phyloP scores from a whole-genome alignment of 2,888 invertebrate species.

The Scaeva pyrastri region DNA sequence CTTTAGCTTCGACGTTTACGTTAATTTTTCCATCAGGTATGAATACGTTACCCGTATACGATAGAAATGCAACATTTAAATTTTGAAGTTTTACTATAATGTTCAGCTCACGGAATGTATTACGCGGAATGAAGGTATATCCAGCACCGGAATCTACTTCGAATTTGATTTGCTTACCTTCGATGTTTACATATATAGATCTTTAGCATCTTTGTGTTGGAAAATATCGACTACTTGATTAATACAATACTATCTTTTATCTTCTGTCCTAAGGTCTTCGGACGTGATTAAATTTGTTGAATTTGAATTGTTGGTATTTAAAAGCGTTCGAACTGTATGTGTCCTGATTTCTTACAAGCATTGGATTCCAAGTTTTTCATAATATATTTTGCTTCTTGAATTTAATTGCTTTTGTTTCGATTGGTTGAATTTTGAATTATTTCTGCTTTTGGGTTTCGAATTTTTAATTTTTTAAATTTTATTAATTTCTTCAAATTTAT shows the following conservation, averaged over 20 bases:
- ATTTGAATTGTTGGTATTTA: not conserved
- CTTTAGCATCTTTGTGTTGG: not conserved
- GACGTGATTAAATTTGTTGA: not conserved
- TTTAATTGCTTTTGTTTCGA: not conserved
- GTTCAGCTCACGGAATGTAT: not conserved
- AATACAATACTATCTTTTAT: not conserved
- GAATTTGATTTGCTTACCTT: not conserved
- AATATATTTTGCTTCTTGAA: not conserved
- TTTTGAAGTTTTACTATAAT: not conserved
- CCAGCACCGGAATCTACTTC: not conserved
- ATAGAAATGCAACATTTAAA: not conserved
- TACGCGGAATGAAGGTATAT: not conserved
- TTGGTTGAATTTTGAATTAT: not conserved
- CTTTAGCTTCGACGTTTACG: not conserved
- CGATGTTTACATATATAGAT: slow-evolving; percentile 6
- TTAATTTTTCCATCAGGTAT: not conserved
- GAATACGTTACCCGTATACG: not conserved
- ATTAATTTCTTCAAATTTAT: not conserved
- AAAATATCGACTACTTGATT: not conserved
- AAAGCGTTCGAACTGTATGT: not conserved
- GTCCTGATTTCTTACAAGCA: not conserved
- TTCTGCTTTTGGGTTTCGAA: not conserved
- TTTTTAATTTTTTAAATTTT: not conserved
- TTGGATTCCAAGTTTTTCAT: not conserved
- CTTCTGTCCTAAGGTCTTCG: not conserved